Evolutionary conservation across 2,888 invertebrate genomes (phyloP), one percentile per base, ranked within the genome.

Genomic region (Criorhina ranunculi): DNA sequence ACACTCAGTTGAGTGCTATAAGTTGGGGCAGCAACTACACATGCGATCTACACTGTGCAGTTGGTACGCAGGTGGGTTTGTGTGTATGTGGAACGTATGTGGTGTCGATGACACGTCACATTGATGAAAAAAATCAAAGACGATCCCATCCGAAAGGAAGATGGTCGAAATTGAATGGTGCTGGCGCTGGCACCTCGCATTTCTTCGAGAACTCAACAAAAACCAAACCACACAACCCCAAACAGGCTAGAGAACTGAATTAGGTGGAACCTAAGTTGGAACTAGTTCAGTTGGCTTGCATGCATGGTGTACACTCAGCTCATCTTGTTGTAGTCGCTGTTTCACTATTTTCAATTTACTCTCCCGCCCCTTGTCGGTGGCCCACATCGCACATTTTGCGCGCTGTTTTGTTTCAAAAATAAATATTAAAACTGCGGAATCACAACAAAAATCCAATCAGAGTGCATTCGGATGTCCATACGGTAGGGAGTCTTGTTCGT

Each of bases 1-100:
- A 85, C 75, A 76, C 80, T 85, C 85, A 85, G 85, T 85, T 85
- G 85, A 85, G 80, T 66, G 76, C 35, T 64, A 80, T 76, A 72
- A 76, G 85, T 80, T 85, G 85, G 57, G 75, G 70, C 70, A 80
- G 75, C 85, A 85, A 80, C 80, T 75, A 80, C 85, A 75, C 55
- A 79, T 79, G 31, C 49, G 79, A 51, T 73, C 83, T 64, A 85
- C 83, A 79, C 8, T n/a, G 60, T 19, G 46, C 40, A 46, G 42
- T 60, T n/a, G 46, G 11, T 31, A 64, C 77, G 59, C 77, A 78
- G 44, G 78, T 62, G 37, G 70, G 62, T 70, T 57, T 19, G 64
- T 49, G 64, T 66, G 12, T 15, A 37, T 53, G n/a, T 78, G 77
- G 77, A 78, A 55, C 55, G 9, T 8, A 33, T 8, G 17, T n/a